Evolutionary conservation across 2,797 vertebrate species (phyloP), one percentile per base, ranked within the genome.

Genomic region (Sebastes baramenuke): DNA sequence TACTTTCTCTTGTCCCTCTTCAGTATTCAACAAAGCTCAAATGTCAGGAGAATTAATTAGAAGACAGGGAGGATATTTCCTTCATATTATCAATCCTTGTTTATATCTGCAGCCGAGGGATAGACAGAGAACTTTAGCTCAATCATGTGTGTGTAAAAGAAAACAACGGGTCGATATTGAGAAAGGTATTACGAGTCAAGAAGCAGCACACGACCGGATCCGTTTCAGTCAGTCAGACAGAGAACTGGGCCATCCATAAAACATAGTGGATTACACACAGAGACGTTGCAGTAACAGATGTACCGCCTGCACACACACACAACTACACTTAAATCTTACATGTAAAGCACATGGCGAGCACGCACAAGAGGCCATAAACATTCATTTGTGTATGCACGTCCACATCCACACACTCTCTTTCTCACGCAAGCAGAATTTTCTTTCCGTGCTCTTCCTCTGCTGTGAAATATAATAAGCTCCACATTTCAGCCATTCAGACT

Each of bases 21-120:
- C 14, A 29, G 12, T 24, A 67, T 72, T 84, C 62, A 77, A 74
- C 72, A 61, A 80, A 84, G 61, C 73, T n/a, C 9, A 83, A 75
- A 87, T 79, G 74, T 81, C 84, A 80, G 20, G 69, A 70, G 72
- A 81, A 73, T 75, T 79, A 84, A 80, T 87, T 87, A 46, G 2
- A 55, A 30, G 58, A 60, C 12, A 34, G 49, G 11, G n/a, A 25
- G 22, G 42, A 80, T 38, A 30, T 80, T 74, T 69, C 22, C 38
- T 36, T 34, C 22, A 24, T 75, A 70, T 29, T 3, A 25, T 46
- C 59, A 34, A 20, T 29, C 16, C 8, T 10, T 32, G 30, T 49
- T 82, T 24, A 18, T 42, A 62, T 73, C 62, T 80, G 55, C 62
- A 42, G 36, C n/a, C 34, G 20, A 58, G 27, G 25, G 67, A 65